Base-by-base conservation (phyloP, 1,140 invertebrate species). In the Drosophila nikananu region DNA sequence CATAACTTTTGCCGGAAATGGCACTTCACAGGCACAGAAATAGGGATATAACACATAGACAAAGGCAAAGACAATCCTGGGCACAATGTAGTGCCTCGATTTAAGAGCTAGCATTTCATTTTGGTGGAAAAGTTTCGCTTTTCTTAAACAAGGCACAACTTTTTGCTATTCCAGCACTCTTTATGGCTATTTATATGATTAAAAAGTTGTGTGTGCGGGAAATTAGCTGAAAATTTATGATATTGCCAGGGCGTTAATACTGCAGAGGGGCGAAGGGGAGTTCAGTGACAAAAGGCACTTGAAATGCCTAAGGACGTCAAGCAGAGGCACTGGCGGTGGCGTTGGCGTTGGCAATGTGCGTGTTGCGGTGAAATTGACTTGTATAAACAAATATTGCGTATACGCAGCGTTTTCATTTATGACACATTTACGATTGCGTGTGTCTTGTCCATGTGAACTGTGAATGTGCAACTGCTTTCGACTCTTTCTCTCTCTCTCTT, bases 161-260 rank as follows among this genome's bases (percentile, higher is more conserved):
- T 67, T 75, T 66, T 21, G 30, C 42, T 46, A 42, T 80, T 57
- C 48, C 59, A 27, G 48, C 46, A 25, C 63, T 49, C 44, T 79
- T 76, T 70, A 80, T 68, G 30, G 68, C 44, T 64, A 65, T 83
- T 80, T 64, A 67, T 68, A 75, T 78, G 80, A 83, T 83, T 83
- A 89, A 81, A 82, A 66, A 80, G 66, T 86, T 86, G 75, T 70
- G 54, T 80, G 70, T 64, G 75, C 66, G 17, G 84, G 62, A 83
- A 80, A 87, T 87, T 87, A 87, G 74, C 74, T 71, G 60, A 70
- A 82, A 79, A 83, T 83, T 71, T 83, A 63, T 63, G 67, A 73
- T 65, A 80, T 75, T 74, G 51, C 80, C 60, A 25, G 19, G 55
- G 59, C 48, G 70, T 67, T 51, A 41, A 68, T 64, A 37, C 3